Percentiles rank a stretch among this genome's conserved stretches.
phyloP scores from a whole-genome alignment of 2,113 vertebrate genomes.

The Corydoras sp. region DNA sequence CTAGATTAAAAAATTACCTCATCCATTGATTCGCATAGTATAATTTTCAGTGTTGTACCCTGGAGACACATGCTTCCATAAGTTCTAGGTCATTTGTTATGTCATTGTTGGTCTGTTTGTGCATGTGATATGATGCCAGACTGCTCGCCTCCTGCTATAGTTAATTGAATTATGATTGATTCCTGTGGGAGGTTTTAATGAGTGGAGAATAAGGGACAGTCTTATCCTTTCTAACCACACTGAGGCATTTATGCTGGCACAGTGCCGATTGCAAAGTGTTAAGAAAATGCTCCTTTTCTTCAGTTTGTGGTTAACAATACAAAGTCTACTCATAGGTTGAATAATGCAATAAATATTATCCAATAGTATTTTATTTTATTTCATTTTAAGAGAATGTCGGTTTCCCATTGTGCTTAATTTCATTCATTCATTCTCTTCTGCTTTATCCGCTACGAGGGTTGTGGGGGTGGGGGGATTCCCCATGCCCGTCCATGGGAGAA shows the following conservation, averaged over 20 bases:
- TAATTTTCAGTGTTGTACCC: background rate
- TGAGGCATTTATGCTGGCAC: background rate
- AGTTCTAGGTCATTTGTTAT: constrained; percentile 7
- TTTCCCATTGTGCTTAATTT: no score
- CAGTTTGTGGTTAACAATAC: background rate
- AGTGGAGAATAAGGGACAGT: background rate
- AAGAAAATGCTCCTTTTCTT: background rate
- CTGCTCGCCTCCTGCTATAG: background rate
- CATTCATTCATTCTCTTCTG: no score
- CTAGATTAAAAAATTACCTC: background rate
- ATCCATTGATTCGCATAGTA: background rate
- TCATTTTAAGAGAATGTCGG: no score
- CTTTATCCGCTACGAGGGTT: no score
- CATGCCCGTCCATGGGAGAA: no score
- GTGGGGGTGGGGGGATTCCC: no score
- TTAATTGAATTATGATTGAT: constrained; percentile 23
- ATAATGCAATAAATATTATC: no score
- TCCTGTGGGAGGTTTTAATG: constrained; percentile 16
- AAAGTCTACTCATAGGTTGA: no score
- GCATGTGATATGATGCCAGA: background rate
- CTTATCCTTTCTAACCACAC: background rate
- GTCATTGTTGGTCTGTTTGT: background rate
- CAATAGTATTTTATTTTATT: no score
- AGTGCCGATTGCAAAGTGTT: background rate
- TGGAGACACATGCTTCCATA: background rate